phyloP scores from a whole-genome alignment of 2,113 vertebrate genomes.

The Colinus virginianus region DNA sequence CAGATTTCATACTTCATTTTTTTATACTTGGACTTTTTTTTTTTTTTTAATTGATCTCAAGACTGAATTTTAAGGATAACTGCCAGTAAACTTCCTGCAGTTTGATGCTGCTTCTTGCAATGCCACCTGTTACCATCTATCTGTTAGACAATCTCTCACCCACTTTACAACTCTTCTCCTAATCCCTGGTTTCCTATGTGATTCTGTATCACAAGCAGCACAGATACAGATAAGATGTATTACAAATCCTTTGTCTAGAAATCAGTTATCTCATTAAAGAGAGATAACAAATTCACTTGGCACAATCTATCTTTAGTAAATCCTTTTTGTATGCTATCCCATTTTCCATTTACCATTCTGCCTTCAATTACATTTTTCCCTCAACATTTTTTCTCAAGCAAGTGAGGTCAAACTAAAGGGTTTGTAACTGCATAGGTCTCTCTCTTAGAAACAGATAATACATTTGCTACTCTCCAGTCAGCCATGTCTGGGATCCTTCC shows the following conservation, averaged over 20 bases:
- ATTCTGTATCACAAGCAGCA: constrained; percentile 31
- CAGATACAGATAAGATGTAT: constrained; percentile 31
- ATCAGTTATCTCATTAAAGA: constrained; percentile 62
- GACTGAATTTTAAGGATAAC: neutral
- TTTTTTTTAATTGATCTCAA: neutral
- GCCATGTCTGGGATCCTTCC: neutral
- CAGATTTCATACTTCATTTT: neutral
- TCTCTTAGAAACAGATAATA: constrained; percentile 28
- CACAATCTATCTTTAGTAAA: constrained; percentile 52
- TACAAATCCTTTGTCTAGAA: constrained; percentile 66
- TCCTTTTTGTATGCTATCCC: constrained; percentile 56
- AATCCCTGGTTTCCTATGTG: constrained; percentile 49
- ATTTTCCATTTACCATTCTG: constrained; percentile 51
- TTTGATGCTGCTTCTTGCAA: neutral
- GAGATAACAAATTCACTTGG: constrained; percentile 48
- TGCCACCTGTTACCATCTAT: constrained; percentile 33
- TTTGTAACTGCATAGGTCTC: constrained; percentile 29
- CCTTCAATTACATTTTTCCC: constrained; percentile 59
- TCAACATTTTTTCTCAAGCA: constrained; percentile 42
- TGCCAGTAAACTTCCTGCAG: neutral
- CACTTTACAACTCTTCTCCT: constrained; percentile 56
- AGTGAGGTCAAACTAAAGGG: constrained; percentile 45
- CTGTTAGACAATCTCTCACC: constrained; percentile 48
- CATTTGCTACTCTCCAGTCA: constrained; percentile 26
- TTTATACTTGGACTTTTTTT: neutral